phyloP scores from a whole-genome alignment of 1,140 invertebrate species.

The Notospermus geniculatus region DNA sequence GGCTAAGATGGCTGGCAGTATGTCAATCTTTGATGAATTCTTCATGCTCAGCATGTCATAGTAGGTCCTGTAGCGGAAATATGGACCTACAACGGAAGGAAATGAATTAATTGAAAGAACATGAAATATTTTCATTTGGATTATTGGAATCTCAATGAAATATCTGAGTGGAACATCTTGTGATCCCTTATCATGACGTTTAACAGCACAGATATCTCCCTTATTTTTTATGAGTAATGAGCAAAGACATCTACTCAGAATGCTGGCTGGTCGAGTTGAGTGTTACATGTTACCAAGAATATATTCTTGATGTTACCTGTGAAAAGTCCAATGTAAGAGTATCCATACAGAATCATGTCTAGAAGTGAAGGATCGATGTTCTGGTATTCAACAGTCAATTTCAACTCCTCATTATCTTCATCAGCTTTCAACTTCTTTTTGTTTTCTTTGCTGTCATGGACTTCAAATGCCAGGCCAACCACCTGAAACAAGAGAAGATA shows the following conservation, averaged over 20 bases:
- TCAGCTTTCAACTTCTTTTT: conserved; percentile 14
- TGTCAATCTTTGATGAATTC: conserved; percentile 66
- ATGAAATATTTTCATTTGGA: too few species aligned
- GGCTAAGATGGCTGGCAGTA: conserved; percentile 61
- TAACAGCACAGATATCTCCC: too few species aligned
- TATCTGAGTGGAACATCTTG: too few species aligned
- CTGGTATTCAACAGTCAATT: conserved; percentile 31
- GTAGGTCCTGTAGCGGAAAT: conserved; percentile 83
- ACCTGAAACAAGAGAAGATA: conserved; percentile 56
- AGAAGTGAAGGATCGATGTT: conserved; percentile 60
- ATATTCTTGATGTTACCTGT: conserved; percentile 70
- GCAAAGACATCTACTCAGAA: too few species aligned
- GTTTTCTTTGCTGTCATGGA: conserved; percentile 62
- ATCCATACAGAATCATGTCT: conserved; percentile 79
- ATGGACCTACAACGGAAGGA: conserved; percentile 67
- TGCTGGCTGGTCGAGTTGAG: too few species aligned
- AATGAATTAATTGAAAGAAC: not conserved
- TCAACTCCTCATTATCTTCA: conserved; percentile 23
- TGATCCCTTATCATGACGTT: too few species aligned
- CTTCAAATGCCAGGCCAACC: conserved; percentile 83
- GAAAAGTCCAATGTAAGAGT: conserved; percentile 82
- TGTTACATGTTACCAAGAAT: too few species aligned
- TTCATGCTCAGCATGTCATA: conserved; percentile 73
- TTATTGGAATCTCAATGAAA: too few species aligned
- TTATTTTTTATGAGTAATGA: too few species aligned